Evolutionary conservation across 2,113 vertebrate genomes (phyloP).

Genomic region (Nyctibius bracteatus): DNA sequence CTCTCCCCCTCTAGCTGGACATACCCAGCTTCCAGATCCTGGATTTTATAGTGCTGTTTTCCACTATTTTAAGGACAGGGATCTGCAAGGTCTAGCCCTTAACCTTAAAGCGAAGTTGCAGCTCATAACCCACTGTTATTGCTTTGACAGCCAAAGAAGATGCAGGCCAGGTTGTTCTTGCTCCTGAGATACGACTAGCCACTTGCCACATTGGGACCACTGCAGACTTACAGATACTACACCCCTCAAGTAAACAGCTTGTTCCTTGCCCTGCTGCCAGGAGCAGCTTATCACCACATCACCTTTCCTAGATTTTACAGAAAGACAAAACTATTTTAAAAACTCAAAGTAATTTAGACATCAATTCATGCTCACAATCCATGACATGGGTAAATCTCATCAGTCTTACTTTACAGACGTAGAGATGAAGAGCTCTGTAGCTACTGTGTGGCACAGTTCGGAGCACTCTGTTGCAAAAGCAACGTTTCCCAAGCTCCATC

Average conservation of each 20-base stretch:
- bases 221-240: neutral
- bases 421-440: neutral
- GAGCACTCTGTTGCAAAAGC: neutral
- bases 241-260: neutral
- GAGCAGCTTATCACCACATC: neutral
- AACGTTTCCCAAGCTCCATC: neutral
- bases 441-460: neutral
- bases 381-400: neutral
- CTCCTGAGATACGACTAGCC: neutral
- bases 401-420: neutral
- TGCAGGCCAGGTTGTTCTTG: neutral
- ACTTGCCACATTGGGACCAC: neutral
- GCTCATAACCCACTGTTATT: neutral
- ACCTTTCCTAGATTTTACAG: neutral
- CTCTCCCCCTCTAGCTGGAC: neutral
- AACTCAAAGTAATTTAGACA: neutral
- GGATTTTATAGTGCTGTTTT: neutral
- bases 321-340: neutral
- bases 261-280: too few relatives aligned
- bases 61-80: neutral
- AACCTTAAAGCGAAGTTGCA: neutral
- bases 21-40: neutral
- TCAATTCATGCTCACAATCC: neutral
- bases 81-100: neutral
- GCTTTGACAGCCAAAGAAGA: neutral